Evolutionary conservation across 2,113 vertebrate species (phyloP).

Genomic region (Neodontobutis hainanensis): DNA sequence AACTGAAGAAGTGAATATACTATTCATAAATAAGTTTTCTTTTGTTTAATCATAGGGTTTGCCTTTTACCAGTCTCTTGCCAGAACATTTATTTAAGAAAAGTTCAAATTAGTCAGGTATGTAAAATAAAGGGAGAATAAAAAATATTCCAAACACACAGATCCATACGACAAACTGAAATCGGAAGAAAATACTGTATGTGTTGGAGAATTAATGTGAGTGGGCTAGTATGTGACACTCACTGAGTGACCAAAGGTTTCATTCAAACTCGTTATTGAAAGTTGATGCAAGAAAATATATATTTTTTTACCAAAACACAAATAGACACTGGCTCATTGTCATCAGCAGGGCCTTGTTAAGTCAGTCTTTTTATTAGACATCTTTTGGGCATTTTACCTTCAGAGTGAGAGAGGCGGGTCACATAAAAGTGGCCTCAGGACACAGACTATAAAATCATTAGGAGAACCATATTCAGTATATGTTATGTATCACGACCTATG

Average conservation of each 20-base stretch:
- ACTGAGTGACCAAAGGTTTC: conserved; percentile 4
- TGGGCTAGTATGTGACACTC: conserved; percentile 20
- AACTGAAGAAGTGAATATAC: conserved; percentile 4
- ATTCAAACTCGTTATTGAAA: not conserved
- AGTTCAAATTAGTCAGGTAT: not conserved
- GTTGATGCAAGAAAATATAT: not conserved
- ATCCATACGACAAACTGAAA: no score
- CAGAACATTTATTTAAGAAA: not conserved
- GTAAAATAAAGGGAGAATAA: not conserved
- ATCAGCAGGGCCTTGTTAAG: not conserved
- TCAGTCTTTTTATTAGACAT: not conserved
- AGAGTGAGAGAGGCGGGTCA: not conserved
- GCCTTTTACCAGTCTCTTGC: not conserved
- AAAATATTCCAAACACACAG: no score
- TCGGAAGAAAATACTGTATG: conserved; percentile 48
- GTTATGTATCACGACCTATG: not conserved
- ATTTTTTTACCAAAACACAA: not conserved
- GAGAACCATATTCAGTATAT: no score
- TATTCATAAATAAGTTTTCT: conserved; percentile 12
- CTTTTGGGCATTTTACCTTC: not conserved
- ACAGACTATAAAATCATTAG: no score
- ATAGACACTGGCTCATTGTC: not conserved
- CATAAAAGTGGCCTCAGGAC: no score
- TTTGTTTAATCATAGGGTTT: not conserved
- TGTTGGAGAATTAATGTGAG: conserved; percentile 15